Percentiles rank a stretch among this genome's conserved stretches.
These are phyloP conservation scores for Saccopteryx bilineata DNA, from an alignment of 2,113 vertebrate genomes.

Conservation along the genomic window DNA sequence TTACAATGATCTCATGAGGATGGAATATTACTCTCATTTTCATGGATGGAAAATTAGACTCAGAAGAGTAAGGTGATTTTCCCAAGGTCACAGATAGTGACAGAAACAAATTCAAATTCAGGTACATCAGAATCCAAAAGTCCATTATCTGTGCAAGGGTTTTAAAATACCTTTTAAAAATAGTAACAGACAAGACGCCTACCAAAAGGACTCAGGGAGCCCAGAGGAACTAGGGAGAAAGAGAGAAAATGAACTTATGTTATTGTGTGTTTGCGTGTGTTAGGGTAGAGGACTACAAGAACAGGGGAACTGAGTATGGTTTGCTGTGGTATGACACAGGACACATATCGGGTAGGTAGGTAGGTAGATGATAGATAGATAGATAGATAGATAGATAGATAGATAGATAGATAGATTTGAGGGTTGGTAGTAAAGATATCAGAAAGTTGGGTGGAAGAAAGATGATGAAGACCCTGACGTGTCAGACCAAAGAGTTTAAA, in stretches of 20 bases:
- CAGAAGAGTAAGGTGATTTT: neutral
- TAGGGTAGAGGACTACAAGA: neutral
- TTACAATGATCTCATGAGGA: neutral
- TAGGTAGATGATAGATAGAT: no score
- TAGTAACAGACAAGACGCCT: neutral
- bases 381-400: neutral
- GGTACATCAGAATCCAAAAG: neutral
- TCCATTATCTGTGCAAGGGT: neutral
- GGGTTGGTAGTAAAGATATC: neutral
- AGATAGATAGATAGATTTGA: neutral
- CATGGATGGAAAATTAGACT: neutral
- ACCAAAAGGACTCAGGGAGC: neutral
- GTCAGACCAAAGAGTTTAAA: neutral
- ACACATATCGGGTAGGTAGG: neutral
- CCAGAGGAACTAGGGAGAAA: neutral
- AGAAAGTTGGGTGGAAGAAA: neutral
- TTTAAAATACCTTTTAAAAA: constrained; percentile 41
- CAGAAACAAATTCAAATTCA: constrained; percentile 24
- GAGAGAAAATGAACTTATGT: neutral
- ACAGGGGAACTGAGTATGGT: neutral
- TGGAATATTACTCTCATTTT: neutral
- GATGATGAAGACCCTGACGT: neutral
- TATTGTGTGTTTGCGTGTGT: no score
- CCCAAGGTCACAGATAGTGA: neutral
- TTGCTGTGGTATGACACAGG: neutral